phyloP scores from a whole-genome alignment of 2,797 vertebrate genomes.

The Onychomys leucogaster region DNA sequence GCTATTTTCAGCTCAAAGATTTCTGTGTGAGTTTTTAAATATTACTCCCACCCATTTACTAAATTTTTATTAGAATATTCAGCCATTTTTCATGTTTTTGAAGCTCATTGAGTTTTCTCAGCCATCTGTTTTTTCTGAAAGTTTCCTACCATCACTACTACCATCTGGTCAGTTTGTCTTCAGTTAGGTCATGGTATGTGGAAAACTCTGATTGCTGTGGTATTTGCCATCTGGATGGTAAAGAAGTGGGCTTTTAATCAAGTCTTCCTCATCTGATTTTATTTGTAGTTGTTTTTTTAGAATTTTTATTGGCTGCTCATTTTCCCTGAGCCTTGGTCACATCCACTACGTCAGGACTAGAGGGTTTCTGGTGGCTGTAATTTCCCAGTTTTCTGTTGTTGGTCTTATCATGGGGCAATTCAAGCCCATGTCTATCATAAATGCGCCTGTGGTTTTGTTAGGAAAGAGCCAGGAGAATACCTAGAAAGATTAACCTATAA shows the following conservation, averaged over 20 bases:
- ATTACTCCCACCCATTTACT: not conserved
- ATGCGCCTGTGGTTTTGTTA: not conserved
- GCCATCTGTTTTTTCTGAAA: not conserved
- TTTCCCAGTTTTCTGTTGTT: not conserved
- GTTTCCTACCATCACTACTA: not conserved
- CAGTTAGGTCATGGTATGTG: not conserved
- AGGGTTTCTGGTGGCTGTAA: fast-evolving
- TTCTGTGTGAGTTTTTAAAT: not conserved
- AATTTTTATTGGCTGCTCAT: not conserved
- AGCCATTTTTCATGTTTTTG: not conserved
- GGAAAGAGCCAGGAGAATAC: not conserved
- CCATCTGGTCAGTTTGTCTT: not conserved
- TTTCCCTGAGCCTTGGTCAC: not conserved
- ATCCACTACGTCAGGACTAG: not conserved
- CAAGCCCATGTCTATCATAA: not conserved
- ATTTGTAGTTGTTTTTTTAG: not conserved
- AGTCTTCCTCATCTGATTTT: not conserved
- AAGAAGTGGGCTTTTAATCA: not conserved
- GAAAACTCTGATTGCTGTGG: not conserved
- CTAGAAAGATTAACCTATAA: not conserved
- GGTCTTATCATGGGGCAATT: not conserved
- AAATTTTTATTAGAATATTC: not conserved
- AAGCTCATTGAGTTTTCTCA: not conserved
- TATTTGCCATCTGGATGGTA: not conserved
- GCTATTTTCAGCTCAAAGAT: not conserved